Evolutionary conservation across 2,888 invertebrate species (phyloP).

Genomic region (Vesta saturnalis): DNA sequence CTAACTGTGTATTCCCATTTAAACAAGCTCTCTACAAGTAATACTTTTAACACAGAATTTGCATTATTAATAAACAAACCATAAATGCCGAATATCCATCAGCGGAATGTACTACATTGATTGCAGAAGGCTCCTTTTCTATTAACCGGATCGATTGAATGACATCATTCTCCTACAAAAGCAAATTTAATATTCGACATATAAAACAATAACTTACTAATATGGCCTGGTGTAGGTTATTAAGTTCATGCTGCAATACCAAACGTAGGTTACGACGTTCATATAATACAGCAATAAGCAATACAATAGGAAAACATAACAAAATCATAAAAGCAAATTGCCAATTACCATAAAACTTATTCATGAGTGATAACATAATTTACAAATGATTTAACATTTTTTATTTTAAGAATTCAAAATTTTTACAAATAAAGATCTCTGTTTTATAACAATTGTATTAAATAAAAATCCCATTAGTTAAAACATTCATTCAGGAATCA

Average conservation of each 20-base stretch:
- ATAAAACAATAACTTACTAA: slow-evolving; percentile 20
- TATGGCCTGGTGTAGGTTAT: slow-evolving; percentile 15
- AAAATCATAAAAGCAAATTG: too few species aligned
- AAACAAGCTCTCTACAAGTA: slow-evolving; percentile 50
- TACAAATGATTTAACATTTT: too few species aligned
- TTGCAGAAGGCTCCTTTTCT: slow-evolving; percentile 42
- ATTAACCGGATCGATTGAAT: slow-evolving; percentile 39
- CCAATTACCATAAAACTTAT: too few species aligned
- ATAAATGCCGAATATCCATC: slow-evolving; percentile 43
- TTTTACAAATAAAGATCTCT: not conserved
- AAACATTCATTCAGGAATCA: slow-evolving; percentile 64
- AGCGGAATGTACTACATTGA: slow-evolving; percentile 23
- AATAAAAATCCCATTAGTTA: slow-evolving; percentile 26
- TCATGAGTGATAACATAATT: too few species aligned
- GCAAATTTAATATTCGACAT: not conserved
- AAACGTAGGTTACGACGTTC: too few species aligned
- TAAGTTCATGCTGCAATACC: not conserved
- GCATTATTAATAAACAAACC: slow-evolving; percentile 27
- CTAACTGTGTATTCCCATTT: slow-evolving; percentile 51
- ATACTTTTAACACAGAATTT: not conserved
- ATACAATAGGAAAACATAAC: not conserved
- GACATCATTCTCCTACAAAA: slow-evolving; percentile 28
- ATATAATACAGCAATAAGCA: not conserved
- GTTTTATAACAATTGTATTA: not conserved
- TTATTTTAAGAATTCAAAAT: too few species aligned